Conservation (phyloP, 2,888 invertebrate genomes). For the Andricus quercusramuli region DNA sequence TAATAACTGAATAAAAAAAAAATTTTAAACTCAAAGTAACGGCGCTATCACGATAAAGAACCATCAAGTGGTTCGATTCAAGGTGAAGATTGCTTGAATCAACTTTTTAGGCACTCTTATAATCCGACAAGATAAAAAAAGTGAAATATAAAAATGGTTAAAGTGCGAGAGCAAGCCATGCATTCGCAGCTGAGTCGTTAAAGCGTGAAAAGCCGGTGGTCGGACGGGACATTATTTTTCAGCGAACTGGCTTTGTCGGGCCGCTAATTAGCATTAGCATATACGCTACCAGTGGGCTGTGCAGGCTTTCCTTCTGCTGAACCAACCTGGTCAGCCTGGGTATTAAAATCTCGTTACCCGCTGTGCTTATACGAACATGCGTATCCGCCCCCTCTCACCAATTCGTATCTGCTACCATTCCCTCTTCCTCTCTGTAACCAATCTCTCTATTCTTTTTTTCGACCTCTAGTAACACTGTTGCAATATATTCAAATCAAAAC, state of each 20-base stretch:
- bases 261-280: conserved; percentile 68
- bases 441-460: not conserved
- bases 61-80: not conserved
- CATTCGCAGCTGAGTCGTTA: conserved; percentile 17
- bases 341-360: conserved; percentile 56
- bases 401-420: conserved; percentile 45
- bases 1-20: not conserved
- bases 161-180: not conserved
- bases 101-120: conserved; percentile 6
- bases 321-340: conserved; percentile 51
- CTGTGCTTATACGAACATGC: conserved; percentile 54
- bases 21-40: not conserved
- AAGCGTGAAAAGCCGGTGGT: conserved; percentile 6
- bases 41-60: not conserved
- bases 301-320: conserved; percentile 55
- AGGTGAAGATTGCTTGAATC: not conserved
- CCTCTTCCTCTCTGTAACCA: conserved; percentile 6
- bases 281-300: conserved; percentile 52
- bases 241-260: conserved; percentile 51
- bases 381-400: conserved; percentile 52
- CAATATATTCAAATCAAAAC: not conserved
- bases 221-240: conserved; percentile 44
- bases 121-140: not conserved
- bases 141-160: not conserved
- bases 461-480: not conserved